Base-by-base conservation (phyloP, 2,113 vertebrate species). In the Dasyornis broadbenti region DNA sequence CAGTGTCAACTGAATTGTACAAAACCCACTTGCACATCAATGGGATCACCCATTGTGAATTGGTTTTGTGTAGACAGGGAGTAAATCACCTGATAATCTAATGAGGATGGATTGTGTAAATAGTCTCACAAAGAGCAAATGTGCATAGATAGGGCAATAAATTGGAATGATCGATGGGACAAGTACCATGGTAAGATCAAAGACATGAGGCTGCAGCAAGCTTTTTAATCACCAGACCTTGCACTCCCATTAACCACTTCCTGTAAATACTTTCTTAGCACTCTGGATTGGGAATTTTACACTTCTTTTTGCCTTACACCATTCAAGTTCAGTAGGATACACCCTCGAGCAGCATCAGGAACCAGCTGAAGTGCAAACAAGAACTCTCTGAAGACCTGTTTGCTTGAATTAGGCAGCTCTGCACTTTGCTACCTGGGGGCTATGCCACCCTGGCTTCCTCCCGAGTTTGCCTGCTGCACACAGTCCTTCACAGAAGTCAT, bases 81-180 rank as follows among this genome's bases (percentile, higher is more conserved):
- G 85, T 95, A 93, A 95, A 93, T 93, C 79, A 80, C 72, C 76
- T 60, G 89, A 90, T 94, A 96, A 91, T 86, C 86, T 84, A 97
- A 95, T 82, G 79, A 96, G 78, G 75, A 92, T 56, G 22, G 39
- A 90, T 59, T 87, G 91, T 90, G 50, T 79, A 86, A 86, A 91
- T 21, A 82, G 53, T 57, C 68, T 24, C 69, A 71, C 88, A 77
- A 78, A 86, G 80, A 92, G 56, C 83, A 86, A 93, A 83, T 93
- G 64, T 92, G 89, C 89, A 94, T 70, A 78, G 82, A 76, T 95
- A 93, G 90, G 52, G 54, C 68, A 94, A 86, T 90, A 96, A 92
- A 92, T 70, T 66, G 63, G 57, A 92, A 57, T 91, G 80, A 96
- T 86, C 1, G 20, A 92, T 95, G 39, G 49, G 64, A 66, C 50